phyloP scores from a whole-genome alignment of 2,113 vertebrate genomes.

The Haemorhous mexicanus region DNA sequence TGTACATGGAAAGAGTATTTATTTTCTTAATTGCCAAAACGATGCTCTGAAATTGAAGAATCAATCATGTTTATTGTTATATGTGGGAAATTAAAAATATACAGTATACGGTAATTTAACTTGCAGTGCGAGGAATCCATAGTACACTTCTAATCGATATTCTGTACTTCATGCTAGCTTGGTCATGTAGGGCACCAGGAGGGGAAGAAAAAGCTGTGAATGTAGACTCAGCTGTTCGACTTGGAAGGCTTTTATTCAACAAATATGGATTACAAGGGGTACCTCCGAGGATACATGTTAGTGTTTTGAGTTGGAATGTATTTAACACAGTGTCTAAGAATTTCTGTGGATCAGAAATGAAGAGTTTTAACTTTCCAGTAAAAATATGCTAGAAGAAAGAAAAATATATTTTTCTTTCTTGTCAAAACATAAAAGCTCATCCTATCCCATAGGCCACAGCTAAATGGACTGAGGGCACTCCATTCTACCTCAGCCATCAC shows the following conservation, averaged over 20 bases:
- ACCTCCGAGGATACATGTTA: background rate
- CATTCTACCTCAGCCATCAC: background rate
- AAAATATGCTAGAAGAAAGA: background rate
- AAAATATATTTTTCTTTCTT: background rate
- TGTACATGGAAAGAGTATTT: constrained; percentile 30
- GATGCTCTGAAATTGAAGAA: constrained; percentile 57
- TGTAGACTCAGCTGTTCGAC: constrained; percentile 27
- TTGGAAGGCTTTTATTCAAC: constrained; percentile 52
- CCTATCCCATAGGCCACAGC: background rate
- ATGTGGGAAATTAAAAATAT: constrained; percentile 64
- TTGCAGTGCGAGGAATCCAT: background rate
- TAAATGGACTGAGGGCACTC: background rate
- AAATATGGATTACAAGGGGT: constrained; percentile 5
- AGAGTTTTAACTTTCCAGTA: background rate
- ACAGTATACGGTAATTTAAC: constrained; percentile 58
- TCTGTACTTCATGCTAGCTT: constrained; percentile 57
- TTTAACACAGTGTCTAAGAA: background rate
- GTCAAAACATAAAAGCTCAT: background rate
- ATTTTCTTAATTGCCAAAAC: constrained; percentile 67
- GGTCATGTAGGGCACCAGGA: constrained; percentile 20
- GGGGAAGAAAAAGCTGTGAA: background rate
- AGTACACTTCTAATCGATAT: constrained; percentile 63
- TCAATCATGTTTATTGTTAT: constrained; percentile 70
- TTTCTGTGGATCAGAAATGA: background rate
- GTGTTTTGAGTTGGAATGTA: background rate